Conservation (phyloP, 2,888 invertebrate genomes). For the Vanessa cardui region DNA sequence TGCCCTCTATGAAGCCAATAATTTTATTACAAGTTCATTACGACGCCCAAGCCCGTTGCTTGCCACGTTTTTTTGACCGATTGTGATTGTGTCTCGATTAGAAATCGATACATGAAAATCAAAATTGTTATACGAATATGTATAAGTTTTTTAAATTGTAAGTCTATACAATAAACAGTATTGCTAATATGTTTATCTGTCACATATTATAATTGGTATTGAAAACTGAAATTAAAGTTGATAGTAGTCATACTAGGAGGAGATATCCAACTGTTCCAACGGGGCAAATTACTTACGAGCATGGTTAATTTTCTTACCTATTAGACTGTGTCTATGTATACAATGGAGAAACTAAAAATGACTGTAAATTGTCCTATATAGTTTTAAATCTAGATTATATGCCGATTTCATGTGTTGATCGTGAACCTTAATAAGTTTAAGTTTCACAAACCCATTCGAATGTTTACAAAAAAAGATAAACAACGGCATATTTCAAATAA, state of each 20-base stretch:
- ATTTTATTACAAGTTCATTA: constrained; percentile 83
- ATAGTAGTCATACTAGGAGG: neutral
- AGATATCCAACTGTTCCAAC: too few relatives aligned
- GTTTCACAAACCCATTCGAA: too few relatives aligned
- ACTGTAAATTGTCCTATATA: too few relatives aligned
- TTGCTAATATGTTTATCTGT: neutral
- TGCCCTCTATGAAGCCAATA: constrained; percentile 80
- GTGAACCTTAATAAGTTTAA: too few relatives aligned
- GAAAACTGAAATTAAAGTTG: neutral
- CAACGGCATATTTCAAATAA: too few relatives aligned
- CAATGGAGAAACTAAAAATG: too few relatives aligned
- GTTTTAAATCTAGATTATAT: too few relatives aligned
- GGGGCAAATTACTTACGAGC: too few relatives aligned
- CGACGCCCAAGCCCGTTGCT: constrained; percentile 66
- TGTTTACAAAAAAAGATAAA: too few relatives aligned
- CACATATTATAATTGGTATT: neutral
- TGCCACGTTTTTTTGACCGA: constrained; percentile 41
- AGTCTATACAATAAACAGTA: neutral
- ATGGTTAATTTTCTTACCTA: too few relatives aligned
- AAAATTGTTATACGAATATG: neutral
- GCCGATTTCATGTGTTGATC: too few relatives aligned
- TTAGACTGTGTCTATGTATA: too few relatives aligned
- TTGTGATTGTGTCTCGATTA: constrained; percentile 34
- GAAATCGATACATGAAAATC: constrained; percentile 15
- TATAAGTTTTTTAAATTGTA: neutral